A percentile compares a stretch with the other conserved stretches of the same genome.
These are phyloP conservation scores for Atopsyche davidsoni DNA, from an alignment of 1,140 invertebrate genomes.

Conservation along the genomic window DNA sequence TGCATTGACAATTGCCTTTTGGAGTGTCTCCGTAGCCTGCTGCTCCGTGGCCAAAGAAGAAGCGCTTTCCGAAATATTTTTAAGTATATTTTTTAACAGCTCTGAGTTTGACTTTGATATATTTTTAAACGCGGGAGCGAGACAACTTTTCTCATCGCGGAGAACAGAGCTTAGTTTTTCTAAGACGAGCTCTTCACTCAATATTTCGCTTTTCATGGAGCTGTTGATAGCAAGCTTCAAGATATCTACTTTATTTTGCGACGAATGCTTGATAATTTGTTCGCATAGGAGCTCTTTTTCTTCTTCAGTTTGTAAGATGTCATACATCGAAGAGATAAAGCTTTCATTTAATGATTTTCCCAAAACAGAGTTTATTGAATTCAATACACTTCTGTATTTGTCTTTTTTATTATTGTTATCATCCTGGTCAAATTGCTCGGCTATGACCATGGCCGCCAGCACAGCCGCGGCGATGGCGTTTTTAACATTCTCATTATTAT, in stretches of 20 bases:
- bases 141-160: slow-evolving; percentile 51
- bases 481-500: slow-evolving; percentile 44
- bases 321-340: slow-evolving; percentile 44
- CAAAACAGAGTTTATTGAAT: slow-evolving; percentile 48
- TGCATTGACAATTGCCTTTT: slow-evolving; percentile 56
- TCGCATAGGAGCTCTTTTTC: slow-evolving; percentile 44
- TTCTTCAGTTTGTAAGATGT: slow-evolving; percentile 45
- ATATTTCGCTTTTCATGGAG: slow-evolving; percentile 36
- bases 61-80: slow-evolving; percentile 52
- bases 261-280: slow-evolving; percentile 46
- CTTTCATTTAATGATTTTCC: slow-evolving; percentile 44
- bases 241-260: slow-evolving; percentile 52
- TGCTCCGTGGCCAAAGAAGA: slow-evolving; percentile 53
- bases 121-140: slow-evolving; percentile 54
- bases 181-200: slow-evolving; percentile 50
- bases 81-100: slow-evolving; percentile 49
- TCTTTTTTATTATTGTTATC: slow-evolving; percentile 47
- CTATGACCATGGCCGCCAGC: slow-evolving; percentile 49
- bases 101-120: slow-evolving; percentile 52
- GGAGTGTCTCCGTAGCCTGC: slow-evolving; percentile 55
- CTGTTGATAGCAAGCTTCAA: slow-evolving; percentile 53
- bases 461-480: slow-evolving; percentile 53
- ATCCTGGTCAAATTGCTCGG: slow-evolving; percentile 44
- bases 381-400: slow-evolving; percentile 50
- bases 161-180: slow-evolving; percentile 54